Percentiles rank a stretch among this genome's conserved stretches.
Evolutionary conservation across 2,888 invertebrate genomes (phyloP).

Genomic region (Bellardia pandia): DNA sequence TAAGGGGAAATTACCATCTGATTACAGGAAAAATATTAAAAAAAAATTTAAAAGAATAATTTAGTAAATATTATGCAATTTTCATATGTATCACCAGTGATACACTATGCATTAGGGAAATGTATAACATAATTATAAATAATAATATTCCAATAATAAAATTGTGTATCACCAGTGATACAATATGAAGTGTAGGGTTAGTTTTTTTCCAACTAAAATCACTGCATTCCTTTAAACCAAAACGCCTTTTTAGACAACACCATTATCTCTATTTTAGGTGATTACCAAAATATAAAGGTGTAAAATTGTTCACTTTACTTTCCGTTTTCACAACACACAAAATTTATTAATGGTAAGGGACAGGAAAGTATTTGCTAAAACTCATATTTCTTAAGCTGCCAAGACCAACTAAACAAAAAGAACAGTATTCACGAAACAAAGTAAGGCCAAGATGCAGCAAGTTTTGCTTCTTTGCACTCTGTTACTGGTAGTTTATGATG

Average conservation of each 20-base stretch:
- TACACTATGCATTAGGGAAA: too few species aligned
- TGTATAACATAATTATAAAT: too few species aligned
- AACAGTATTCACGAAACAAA: neutral
- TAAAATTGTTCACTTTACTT: conserved; percentile 60
- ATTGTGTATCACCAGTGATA: too few species aligned
- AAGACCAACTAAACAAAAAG: neutral
- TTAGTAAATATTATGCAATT: too few species aligned
- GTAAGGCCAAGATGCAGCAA: neutral
- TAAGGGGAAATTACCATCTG: too few species aligned
- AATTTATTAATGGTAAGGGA: conserved; percentile 53
- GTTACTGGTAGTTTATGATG: conserved; percentile 33
- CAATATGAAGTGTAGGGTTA: too few species aligned
- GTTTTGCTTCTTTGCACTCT: neutral
- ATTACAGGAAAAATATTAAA: too few species aligned
- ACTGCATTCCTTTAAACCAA: conserved; percentile 22
- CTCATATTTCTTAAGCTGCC: conserved; percentile 55
- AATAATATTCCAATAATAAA: too few species aligned
- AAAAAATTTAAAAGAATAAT: too few species aligned
- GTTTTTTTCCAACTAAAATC: neutral
- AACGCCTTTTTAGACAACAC: neutral
- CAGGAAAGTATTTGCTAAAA: conserved; percentile 41
- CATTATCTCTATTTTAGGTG: conserved; percentile 28
- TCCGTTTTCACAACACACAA: conserved; percentile 22
- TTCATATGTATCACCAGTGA: too few species aligned
- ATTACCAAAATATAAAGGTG: conserved; percentile 64